Evolutionary conservation across 2,797 vertebrate genomes (phyloP), one percentile per base, ranked within the genome.

Genomic region (Sphaeramia orbicularis): DNA sequence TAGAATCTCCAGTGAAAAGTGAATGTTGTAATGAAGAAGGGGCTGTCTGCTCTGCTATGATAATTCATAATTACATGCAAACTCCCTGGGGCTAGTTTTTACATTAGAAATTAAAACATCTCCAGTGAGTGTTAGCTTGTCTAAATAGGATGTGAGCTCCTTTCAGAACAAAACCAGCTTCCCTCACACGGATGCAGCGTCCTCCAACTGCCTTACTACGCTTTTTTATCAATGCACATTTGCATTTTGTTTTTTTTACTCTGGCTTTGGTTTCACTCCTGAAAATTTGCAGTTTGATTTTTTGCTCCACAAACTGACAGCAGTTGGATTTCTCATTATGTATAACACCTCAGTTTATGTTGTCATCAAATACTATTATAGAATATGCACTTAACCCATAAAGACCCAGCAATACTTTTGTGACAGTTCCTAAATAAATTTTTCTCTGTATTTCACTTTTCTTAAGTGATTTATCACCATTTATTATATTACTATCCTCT

Each of bases 51-150:
- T 63, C 35, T 52, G 49, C 78, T 57, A 54, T 76, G 87, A 90
- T 89, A 84, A 90, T 88, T 86, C 71, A 71, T 90, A 90, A 90
- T 90, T 83, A 89, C 68, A 90, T 90, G 85, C 86, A 87, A 76
- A 74, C 65, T 82, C 87, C 86, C 80, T 6, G 5, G 62, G 77
- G 86, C 51, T 13, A 62, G 61, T 84, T 76, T 80, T 80, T 82
- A 79, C 71, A 52, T 83, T 74, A 73, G 78, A 85, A 83, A 88
- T 84, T 47, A 79, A 88, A 89, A 76, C 83, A 86, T 86, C 78
- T 80, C 72, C 56, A 74, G 55, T 61, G 61, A 80, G 53, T 69
- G 72, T 81, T 80, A n/a, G 30, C 65, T 81, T 86, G 76, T 86
- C 75, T 85, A 89, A 85, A 83, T 71, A 58, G 67, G 77, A 86